phyloP scores from a whole-genome alignment of 2,888 invertebrate species.

The Epicampocera succincta region DNA sequence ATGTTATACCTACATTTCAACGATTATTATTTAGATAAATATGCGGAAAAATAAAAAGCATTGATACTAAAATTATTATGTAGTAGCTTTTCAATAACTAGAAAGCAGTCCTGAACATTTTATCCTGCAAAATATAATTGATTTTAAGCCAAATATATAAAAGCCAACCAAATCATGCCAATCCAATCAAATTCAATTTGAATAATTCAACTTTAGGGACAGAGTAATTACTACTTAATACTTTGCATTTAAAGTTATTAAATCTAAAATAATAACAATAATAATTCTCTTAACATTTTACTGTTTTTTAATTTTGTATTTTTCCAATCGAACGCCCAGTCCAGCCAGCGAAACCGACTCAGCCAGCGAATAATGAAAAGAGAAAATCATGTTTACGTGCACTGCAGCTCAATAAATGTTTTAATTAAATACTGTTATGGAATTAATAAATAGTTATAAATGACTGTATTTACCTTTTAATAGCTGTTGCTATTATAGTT shows the following conservation, averaged over 20 bases:
- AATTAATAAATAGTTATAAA: constrained; percentile 32
- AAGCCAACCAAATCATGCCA: background rate
- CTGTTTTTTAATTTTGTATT: background rate
- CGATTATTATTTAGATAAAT: too few species aligned
- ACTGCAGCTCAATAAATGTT: constrained; percentile 39
- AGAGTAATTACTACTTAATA: constrained; percentile 6
- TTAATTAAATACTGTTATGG: constrained; percentile 43
- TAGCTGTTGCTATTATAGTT: background rate
- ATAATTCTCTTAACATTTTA: constrained; percentile 34
- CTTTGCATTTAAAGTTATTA: constrained; percentile 15
- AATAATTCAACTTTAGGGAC: constrained; percentile 21
- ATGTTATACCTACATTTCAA: too few species aligned
- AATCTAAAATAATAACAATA: constrained; percentile 24
- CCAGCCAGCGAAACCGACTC: background rate
- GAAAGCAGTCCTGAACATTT: background rate
- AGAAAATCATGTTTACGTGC: constrained; percentile 18
- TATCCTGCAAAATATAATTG: background rate
- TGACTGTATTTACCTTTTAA: constrained; percentile 9
- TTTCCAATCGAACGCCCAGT: constrained; percentile 12
- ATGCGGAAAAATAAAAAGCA: too few species aligned
- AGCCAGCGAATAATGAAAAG: background rate
- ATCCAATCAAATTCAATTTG: constrained; percentile 1
- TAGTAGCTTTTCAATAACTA: too few species aligned
- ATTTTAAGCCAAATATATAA: background rate
- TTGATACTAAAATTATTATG: too few species aligned